Conservation (phyloP, 1,140 invertebrate genomes). For the Apis laboriosa region DNA sequence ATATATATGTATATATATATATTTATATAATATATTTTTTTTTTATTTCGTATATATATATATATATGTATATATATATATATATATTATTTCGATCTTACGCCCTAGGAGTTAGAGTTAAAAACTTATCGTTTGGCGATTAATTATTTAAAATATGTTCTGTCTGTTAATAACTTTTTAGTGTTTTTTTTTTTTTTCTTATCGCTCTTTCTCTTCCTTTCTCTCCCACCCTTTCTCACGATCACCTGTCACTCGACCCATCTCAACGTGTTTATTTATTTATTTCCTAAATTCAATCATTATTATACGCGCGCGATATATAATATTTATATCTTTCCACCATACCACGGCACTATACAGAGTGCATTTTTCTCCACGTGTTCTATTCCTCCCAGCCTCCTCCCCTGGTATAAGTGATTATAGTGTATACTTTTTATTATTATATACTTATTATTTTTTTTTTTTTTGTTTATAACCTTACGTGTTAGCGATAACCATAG, state of each 20-base stretch:
- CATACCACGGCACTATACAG: background rate
- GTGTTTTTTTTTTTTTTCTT: constrained; percentile 2
- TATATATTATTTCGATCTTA: constrained; percentile 72
- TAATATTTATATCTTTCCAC: constrained; percentile 30
- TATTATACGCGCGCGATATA: constrained; percentile 40
- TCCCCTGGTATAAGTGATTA: constrained; percentile 44
- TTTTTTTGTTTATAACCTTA: constrained; percentile 56
- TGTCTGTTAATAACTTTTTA: constrained; percentile 65
- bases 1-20: constrained; percentile 47
- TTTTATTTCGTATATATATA: constrained; percentile 48
- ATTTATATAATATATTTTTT: constrained; percentile 35
- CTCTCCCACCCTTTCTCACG: constrained; percentile 30
- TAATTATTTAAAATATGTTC: constrained; percentile 81
- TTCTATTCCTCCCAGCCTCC: background rate
- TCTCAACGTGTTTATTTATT: constrained; percentile 44
- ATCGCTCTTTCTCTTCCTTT: constrained; percentile 60
- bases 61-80: constrained; percentile 31
- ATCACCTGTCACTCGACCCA: constrained; percentile 26
- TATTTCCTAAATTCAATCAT: constrained; percentile 44
- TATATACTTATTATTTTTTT: background rate
- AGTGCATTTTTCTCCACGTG: constrained; percentile 4
- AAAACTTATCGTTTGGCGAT: constrained; percentile 79
- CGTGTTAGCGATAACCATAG: constrained; percentile 66
- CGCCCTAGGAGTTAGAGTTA: constrained; percentile 74
- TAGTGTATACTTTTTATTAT: constrained; percentile 47